These are phyloP conservation scores for Noctua janthina DNA, from an alignment of 2,888 invertebrate species.

Conservation along the genomic window DNA sequence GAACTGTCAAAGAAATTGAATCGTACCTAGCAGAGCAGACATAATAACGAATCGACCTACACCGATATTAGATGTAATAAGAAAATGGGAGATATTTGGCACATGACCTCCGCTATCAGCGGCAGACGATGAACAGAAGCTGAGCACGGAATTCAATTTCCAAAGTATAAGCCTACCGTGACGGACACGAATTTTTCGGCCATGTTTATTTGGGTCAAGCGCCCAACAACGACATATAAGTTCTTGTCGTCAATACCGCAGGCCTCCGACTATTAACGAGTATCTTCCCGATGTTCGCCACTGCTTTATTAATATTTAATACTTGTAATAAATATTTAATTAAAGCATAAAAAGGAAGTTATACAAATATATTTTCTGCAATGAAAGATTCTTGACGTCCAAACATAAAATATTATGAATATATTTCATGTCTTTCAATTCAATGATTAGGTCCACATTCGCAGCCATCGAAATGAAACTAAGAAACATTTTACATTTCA, in stretches of 20 bases:
- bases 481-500: slow-evolving; percentile 8
- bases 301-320: slow-evolving; percentile 57
- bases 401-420: slow-evolving; percentile 6
- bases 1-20: slow-evolving; percentile 18
- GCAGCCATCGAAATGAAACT: background rate
- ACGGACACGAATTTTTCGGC: slow-evolving; percentile 80
- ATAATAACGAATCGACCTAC: slow-evolving; percentile 47
- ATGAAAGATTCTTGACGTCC: background rate
- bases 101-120: slow-evolving; percentile 68
- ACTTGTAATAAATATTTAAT: slow-evolving; percentile 55
- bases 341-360: slow-evolving; percentile 28
- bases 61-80: slow-evolving; percentile 64
- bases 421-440: background rate
- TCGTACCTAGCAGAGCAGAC: slow-evolving; percentile 5
- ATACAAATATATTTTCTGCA: background rate
- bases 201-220: slow-evolving; percentile 85
- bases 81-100: slow-evolving; percentile 69
- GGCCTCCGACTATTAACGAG: slow-evolving; percentile 72
- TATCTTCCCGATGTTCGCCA: slow-evolving; percentile 62
- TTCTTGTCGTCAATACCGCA: slow-evolving; percentile 78
- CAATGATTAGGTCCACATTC: background rate
- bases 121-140: slow-evolving; percentile 74
- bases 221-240: slow-evolving; percentile 78
- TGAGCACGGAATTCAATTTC: slow-evolving; percentile 80
- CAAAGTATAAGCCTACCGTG: slow-evolving; percentile 78